Conservation (phyloP, 2,888 invertebrate genomes). For the Apotomis capreana region DNA sequence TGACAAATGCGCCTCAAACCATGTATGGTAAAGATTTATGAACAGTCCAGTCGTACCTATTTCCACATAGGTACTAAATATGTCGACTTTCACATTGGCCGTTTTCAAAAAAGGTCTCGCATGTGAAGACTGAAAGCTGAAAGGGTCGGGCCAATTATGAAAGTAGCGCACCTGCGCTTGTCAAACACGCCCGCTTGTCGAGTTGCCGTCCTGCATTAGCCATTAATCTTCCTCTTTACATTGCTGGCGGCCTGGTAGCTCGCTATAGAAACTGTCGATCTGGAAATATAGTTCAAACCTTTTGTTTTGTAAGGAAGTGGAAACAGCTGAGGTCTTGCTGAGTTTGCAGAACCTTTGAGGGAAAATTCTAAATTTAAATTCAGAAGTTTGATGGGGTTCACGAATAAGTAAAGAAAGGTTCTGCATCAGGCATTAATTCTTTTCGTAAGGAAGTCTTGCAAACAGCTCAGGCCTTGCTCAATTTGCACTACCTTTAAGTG, state of each 20-base stretch:
- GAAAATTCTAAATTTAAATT: not conserved
- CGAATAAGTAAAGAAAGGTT: not conserved
- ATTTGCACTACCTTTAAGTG: constrained; percentile 18
- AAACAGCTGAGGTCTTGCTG: constrained; percentile 35
- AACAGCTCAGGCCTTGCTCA: constrained; percentile 1
- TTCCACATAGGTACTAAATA: not conserved
- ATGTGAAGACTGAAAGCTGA: constrained; percentile 65
- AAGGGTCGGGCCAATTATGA: constrained; percentile 83
- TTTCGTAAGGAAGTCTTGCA: too few species aligned
- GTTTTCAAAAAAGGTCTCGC: constrained; percentile 31
- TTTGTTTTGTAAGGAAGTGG: constrained; percentile 31
- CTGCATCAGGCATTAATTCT: too few species aligned
- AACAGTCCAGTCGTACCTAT: not conserved
- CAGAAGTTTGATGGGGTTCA: not conserved
- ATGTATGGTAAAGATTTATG: constrained; percentile 15
- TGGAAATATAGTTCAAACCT: constrained; percentile 39
- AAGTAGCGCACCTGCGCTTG: constrained; percentile 83
- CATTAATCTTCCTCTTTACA: constrained; percentile 80
- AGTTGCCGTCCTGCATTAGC: constrained; percentile 59
- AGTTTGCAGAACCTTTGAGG: constrained; percentile 2
- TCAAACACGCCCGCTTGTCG: constrained; percentile 80
- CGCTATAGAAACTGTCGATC: constrained; percentile 45
- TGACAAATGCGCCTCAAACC: constrained; percentile 5
- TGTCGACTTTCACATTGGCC: constrained; percentile 20
- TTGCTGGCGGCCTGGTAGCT: constrained; percentile 69